These are phyloP conservation scores for Linepithema humile DNA, from an alignment of 1,140 invertebrate genomes.

Conservation along the genomic window DNA sequence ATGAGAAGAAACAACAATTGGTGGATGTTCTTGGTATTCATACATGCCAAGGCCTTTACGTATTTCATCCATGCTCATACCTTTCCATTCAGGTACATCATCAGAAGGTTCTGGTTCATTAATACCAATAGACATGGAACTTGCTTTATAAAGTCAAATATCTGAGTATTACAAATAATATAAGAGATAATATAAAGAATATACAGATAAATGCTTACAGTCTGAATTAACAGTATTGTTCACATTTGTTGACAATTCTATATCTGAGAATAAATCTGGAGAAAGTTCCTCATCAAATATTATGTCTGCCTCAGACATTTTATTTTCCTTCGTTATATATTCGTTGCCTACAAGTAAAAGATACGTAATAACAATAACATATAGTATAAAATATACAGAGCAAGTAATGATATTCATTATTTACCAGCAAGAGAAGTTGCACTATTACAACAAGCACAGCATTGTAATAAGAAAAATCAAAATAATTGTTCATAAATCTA, in stretches of 20 bases:
- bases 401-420: not conserved
- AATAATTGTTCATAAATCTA: not conserved
- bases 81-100: slow-evolving; percentile 80
- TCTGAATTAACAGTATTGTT: slow-evolving; percentile 37
- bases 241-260: slow-evolving; percentile 59
- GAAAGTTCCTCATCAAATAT: slow-evolving; percentile 74
- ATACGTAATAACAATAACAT: too few relatives aligned
- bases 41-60: slow-evolving; percentile 75
- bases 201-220: not conserved
- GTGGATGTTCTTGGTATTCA: slow-evolving; percentile 78
- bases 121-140: slow-evolving; percentile 65
- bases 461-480: not conserved
- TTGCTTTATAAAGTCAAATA: slow-evolving; percentile 63
- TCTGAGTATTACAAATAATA: slow-evolving; percentile 43
- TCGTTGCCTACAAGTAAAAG: not conserved
- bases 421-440: not conserved
- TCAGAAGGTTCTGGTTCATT: slow-evolving; percentile 74
- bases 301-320: slow-evolving; percentile 71
- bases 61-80: slow-evolving; percentile 81
- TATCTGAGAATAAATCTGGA: slow-evolving; percentile 74
- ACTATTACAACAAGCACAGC: not conserved
- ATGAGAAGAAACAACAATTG: slow-evolving; percentile 75
- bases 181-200: slow-evolving; percentile 49
- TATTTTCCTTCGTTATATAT: not conserved
- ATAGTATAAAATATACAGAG: not conserved